These are phyloP conservation scores for Pipra filicauda DNA, from an alignment of 2,113 vertebrate species.

Conservation along the genomic window DNA sequence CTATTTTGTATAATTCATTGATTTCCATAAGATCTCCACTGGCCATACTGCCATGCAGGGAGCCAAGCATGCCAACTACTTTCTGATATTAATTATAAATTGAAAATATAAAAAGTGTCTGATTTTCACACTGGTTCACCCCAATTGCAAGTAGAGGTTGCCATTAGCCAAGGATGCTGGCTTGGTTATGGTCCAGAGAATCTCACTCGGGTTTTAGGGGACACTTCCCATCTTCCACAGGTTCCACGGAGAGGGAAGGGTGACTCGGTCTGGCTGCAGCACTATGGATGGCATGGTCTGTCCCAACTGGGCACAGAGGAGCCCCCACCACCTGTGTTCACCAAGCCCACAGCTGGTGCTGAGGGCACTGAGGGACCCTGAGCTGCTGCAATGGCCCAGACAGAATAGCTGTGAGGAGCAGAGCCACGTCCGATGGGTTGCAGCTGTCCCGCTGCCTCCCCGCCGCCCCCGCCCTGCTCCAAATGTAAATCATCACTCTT, in stretches of 20 bases:
- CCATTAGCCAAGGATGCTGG: not conserved
- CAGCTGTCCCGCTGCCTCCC: conserved; percentile 59
- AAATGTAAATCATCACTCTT: conserved; percentile 73
- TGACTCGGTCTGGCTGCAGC: rapidly evolving
- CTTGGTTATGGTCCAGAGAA: not conserved
- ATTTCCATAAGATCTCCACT: not conserved
- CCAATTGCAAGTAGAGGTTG: not conserved
- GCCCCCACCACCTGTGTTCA: not conserved
- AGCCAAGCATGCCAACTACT: not conserved
- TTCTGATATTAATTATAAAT: not conserved
- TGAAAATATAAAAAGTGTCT: not conserved
- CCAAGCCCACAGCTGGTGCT: rapidly evolving
- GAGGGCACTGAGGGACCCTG: not conserved
- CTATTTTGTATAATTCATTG: conserved; percentile 12
- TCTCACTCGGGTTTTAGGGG: not conserved
- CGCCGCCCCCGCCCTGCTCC: not conserved
- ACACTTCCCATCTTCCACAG: too few species aligned
- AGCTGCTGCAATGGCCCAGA: not conserved
- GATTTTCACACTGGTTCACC: not conserved
- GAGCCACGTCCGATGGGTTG: conserved; percentile 33
- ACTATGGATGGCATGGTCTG: not conserved
- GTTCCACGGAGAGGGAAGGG: not conserved
- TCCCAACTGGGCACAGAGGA: not conserved
- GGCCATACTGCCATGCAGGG: not conserved
- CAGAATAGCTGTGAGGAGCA: not conserved